Evolutionary conservation across 2,797 vertebrate genomes (phyloP), one percentile per base, ranked within the genome.

Genomic region (Fringilla coelebs): DNA sequence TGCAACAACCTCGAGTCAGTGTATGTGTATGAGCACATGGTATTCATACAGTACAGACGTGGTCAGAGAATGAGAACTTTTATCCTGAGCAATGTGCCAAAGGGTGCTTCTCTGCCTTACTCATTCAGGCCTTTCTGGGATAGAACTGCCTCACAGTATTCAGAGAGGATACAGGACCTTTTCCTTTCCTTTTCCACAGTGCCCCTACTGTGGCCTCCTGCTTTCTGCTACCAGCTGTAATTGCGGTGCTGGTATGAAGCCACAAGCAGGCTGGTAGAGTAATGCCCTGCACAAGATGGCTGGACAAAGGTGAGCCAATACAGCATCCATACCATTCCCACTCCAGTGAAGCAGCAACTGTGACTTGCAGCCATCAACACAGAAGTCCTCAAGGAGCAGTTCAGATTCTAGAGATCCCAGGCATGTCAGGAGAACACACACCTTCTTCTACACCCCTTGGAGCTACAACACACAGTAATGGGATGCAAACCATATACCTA

Each of bases 321-420:
- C 10, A 26, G 16, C 2, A 0, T 17, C 41, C 72, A 61, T 3
- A 16, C 31, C 3, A 1, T 54, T 85, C 41, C 34, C 18, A 52
- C 32, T 63, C 57, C 45, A 85, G 17, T 0, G 34, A 32, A 43
- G 29, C 32, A 10, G 29, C 38, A 85, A 31, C 20, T 0, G 0
- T 28, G 61, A 71, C 41, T 52, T 73, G 40, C 24, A 88, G 75
- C 22, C 57, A 55, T 15, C 0, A 1, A 13, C 8, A 29, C 45
- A 31, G 20, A 89, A 71, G 12, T 18, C 25, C 34, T 14, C 20
- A 54, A 26, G 25, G 3, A 71, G 9, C 26, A 67, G 62, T 38
- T 38, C 8, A 73, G 21, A 19, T 66, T 85, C 63, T 57, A 82
- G 57, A 74, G 34, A 57, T 20, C 25, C 6, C 8, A 55, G 48